Conservation (phyloP, 2,888 invertebrate species). For the Watsonalla binaria region DNA sequence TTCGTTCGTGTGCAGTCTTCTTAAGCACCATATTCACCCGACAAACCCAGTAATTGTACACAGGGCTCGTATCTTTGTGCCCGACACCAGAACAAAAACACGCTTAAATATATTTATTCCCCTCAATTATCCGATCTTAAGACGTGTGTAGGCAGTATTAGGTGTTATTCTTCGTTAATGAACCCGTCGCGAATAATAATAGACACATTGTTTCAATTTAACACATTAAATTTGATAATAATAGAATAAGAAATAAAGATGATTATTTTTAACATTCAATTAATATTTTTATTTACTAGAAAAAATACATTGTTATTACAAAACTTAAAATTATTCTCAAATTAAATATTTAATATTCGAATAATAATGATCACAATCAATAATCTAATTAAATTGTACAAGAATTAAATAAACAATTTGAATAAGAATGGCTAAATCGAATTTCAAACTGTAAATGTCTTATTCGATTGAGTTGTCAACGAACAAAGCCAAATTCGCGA, state of each 20-base stretch:
- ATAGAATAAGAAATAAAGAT: too few relatives aligned
- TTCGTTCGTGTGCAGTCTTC: slow-evolving; percentile 24
- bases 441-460: background rate
- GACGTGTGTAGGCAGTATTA: background rate
- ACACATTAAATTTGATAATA: too few relatives aligned
- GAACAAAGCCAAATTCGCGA: background rate
- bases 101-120: slow-evolving; percentile 24
- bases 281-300: too few relatives aligned
- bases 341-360: too few relatives aligned
- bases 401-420: background rate
- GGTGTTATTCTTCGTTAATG: too few relatives aligned
- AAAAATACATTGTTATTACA: too few relatives aligned
- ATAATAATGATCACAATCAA: too few relatives aligned
- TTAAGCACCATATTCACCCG: slow-evolving; percentile 44
- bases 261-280: too few relatives aligned
- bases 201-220: too few relatives aligned
- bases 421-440: background rate
- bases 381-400: too few relatives aligned
- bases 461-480: background rate
- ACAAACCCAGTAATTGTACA: slow-evolving; percentile 48
- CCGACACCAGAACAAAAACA: slow-evolving; percentile 41
- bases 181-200: too few relatives aligned
- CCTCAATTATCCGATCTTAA: background rate
- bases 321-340: too few relatives aligned
- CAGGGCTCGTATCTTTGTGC: slow-evolving; percentile 43